Percentiles rank a stretch among this genome's conserved stretches.
Evolutionary conservation across 2,888 invertebrate genomes (phyloP).

Genomic region (Celastrina argiolus): DNA sequence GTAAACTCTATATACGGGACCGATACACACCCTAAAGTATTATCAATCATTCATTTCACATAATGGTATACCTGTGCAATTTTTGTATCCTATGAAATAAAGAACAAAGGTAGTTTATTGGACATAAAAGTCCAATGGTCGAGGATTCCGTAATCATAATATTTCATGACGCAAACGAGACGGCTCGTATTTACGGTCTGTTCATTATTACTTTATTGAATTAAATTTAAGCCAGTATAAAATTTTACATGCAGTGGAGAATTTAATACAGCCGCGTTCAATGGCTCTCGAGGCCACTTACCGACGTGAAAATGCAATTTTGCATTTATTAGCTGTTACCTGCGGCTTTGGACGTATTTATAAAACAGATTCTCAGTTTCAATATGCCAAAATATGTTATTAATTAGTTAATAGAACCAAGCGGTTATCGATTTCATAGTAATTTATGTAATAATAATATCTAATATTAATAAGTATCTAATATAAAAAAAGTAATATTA

Average conservation of each 20-base stretch:
- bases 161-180: constrained; percentile 17
- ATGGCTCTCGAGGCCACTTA: not conserved
- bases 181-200: constrained; percentile 2
- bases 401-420: too few relatives aligned
- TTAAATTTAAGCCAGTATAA: constrained; percentile 19
- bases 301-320: not conserved
- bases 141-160: constrained; percentile 3
- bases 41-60: too few relatives aligned
- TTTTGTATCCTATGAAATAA: not conserved
- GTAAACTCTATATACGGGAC: too few relatives aligned
- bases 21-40: too few relatives aligned
- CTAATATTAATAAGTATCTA: too few relatives aligned
- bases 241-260: constrained; percentile 18
- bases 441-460: too few relatives aligned
- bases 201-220: constrained; percentile 19
- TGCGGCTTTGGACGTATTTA: not conserved
- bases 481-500: not conserved
- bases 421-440: too few relatives aligned
- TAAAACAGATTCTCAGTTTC: not conserved
- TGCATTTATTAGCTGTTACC: not conserved
- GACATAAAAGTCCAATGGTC: not conserved
- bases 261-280: constrained; percentile 5
- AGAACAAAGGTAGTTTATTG: constrained; percentile 1
- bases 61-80: not conserved
- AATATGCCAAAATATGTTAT: not conserved